A percentile compares a stretch with the other conserved stretches of the same genome.
These are phyloP conservation scores for Harmothoe impar DNA, from an alignment of 2,888 invertebrate genomes.

Conservation along the genomic window DNA sequence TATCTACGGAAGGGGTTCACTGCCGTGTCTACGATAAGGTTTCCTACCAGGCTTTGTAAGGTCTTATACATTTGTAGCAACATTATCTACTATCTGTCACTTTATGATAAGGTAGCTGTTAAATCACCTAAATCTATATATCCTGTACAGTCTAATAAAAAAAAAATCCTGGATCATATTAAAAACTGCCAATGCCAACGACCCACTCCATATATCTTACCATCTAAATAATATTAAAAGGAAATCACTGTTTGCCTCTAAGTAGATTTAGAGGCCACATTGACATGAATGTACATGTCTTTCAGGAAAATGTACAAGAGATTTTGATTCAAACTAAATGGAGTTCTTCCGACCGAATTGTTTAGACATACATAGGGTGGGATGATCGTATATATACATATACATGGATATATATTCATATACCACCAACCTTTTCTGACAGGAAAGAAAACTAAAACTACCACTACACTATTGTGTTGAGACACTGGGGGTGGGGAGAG, in stretches of 20 bases:
- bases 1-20: background rate
- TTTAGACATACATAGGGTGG: background rate
- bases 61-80: background rate
- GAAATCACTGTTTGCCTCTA: too few relatives aligned
- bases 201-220: background rate
- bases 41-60: background rate
- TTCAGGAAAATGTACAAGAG: conserved; percentile 10
- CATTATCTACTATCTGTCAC: background rate
- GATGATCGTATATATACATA: background rate
- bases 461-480: background rate
- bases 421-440: background rate
- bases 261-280: background rate
- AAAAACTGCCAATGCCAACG: background rate
- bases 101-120: background rate
- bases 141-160: conserved; percentile 13
- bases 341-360: background rate
- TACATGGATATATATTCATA: background rate
- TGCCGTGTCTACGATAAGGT: background rate
- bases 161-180: conserved; percentile 8
- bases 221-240: too few relatives aligned
- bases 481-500: background rate
- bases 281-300: background rate
- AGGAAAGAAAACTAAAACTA: background rate
- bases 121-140: background rate
- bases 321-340: background rate